A percentile compares a stretch with the other conserved stretches of the same genome.
phyloP scores from a whole-genome alignment of 2,113 vertebrate species.

The Lophochroa leadbeateri region DNA sequence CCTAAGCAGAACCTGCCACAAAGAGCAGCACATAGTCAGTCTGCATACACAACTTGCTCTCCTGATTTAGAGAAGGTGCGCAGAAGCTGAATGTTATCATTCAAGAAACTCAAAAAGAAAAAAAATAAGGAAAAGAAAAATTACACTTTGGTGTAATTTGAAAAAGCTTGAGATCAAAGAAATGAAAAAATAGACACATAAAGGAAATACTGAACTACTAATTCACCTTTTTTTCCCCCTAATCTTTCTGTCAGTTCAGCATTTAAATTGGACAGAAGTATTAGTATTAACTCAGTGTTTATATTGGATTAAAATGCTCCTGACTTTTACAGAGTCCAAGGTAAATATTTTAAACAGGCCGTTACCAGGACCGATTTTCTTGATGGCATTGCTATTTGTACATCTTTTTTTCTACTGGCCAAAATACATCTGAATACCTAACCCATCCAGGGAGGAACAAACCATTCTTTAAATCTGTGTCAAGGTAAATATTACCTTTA shows the following conservation, averaged over 20 bases:
- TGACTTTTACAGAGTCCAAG: slow-evolving; percentile 27
- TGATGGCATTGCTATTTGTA: background rate
- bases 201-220: background rate
- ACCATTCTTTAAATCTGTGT: background rate
- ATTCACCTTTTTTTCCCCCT: background rate
- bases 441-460: background rate
- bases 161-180: slow-evolving; percentile 2
- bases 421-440: background rate
- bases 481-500: background rate
- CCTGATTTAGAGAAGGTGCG: background rate
- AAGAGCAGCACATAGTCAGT: rapidly evolving
- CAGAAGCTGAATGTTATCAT: background rate
- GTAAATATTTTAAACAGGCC: slow-evolving; percentile 29
- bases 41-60: background rate
- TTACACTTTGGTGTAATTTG: background rate
- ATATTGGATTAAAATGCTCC: slow-evolving; percentile 57
- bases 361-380: slow-evolving; percentile 44
- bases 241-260: slow-evolving; percentile 24
- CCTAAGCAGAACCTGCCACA: background rate
- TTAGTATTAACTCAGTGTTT: slow-evolving; percentile 49
- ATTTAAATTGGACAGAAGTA: slow-evolving; percentile 8
- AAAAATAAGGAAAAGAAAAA: background rate
- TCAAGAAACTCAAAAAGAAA: background rate
- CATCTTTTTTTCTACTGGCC: background rate
- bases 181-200: background rate